These are phyloP conservation scores for Amphipyra tragopoginis DNA, from an alignment of 2,888 invertebrate species.

Conservation along the genomic window DNA sequence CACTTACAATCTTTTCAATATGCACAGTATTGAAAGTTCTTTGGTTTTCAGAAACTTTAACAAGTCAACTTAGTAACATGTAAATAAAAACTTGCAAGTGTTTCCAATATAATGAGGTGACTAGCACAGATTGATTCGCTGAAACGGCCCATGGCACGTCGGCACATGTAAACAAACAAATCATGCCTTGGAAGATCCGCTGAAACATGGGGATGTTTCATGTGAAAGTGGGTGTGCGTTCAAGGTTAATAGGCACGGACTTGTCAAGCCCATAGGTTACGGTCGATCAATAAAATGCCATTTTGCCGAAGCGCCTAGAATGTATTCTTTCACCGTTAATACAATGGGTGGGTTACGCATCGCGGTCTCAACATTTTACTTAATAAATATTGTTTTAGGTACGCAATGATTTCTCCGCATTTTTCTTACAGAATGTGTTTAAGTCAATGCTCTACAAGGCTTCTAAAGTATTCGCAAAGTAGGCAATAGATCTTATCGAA, in stretches of 20 bases:
- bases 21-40: too few species aligned
- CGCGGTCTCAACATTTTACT: conserved; percentile 1
- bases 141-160: conserved; percentile 16
- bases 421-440: neutral
- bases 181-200: conserved; percentile 21
- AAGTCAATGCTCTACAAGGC: neutral
- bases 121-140: conserved; percentile 12
- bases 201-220: conserved; percentile 59
- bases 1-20: too few species aligned
- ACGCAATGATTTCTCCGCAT: neutral
- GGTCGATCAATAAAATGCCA: conserved; percentile 76
- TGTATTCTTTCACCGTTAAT: conserved; percentile 29
- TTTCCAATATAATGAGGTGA: conserved; percentile 8
- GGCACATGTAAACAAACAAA: conserved; percentile 39
- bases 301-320: conserved; percentile 40
- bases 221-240: conserved; percentile 75
- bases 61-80: too few species aligned
- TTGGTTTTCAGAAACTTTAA: too few species aligned
- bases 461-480: conserved; percentile 1
- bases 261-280: conserved; percentile 55
- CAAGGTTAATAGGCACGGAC: conserved; percentile 74
- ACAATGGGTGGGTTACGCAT: conserved; percentile 23
- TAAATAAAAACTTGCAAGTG: neutral
- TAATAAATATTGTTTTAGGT: neutral
- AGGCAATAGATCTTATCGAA: conserved; percentile 4